Evolutionary conservation across 2,797 vertebrate species (phyloP).

Genomic region (Ataeniobius toweri): DNA sequence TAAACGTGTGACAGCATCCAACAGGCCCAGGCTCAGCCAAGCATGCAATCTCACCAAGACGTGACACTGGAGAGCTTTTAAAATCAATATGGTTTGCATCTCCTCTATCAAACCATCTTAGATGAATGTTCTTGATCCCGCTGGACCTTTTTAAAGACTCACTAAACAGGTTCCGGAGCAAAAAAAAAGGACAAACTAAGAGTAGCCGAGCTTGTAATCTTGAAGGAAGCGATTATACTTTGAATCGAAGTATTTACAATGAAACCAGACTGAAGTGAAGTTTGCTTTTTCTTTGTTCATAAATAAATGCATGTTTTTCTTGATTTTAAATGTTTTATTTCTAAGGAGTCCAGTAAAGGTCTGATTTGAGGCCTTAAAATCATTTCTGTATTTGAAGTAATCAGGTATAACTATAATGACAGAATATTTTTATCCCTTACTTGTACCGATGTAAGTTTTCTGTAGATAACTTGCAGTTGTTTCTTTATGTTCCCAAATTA

Average conservation of each 20-base stretch:
- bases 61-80: neutral
- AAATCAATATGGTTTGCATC: neutral
- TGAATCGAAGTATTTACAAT: neutral
- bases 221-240: neutral
- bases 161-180: conserved; percentile 41
- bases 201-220: neutral
- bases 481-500: neutral
- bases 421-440: conserved; percentile 10
- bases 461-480: neutral
- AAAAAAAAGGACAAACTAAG: neutral
- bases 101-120: conserved; percentile 34
- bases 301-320: neutral
- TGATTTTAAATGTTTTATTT: neutral
- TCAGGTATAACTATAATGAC: neutral
- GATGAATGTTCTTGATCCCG: conserved; percentile 25
- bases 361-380: neutral
- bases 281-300: neutral
- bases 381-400: neutral
- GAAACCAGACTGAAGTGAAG: conserved; percentile 5
- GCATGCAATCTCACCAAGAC: neutral
- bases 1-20: neutral
- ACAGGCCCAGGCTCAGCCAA: neutral
- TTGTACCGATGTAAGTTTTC: neutral
- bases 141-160: conserved; percentile 15
- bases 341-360: neutral